Evolutionary conservation across 1,140 invertebrate species (phyloP), one percentile per base, ranked within the genome.

Genomic region (Pomacea maculata): DNA sequence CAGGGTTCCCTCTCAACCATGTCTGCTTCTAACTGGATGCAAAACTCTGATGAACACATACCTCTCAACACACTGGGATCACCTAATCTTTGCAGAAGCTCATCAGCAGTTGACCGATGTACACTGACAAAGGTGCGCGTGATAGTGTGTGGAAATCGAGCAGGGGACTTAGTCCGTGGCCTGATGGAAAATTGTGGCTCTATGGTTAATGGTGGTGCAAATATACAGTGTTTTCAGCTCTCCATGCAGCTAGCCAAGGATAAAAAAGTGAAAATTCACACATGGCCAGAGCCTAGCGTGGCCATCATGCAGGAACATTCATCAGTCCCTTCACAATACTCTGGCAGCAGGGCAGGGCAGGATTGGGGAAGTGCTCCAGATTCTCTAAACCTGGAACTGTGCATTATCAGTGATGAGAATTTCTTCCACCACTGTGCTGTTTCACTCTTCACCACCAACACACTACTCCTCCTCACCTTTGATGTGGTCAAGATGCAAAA

Each of bases 11-110:
- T 61, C 15, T 61, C 57, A 61, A 4, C 57, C 9, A 8, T 61
- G 15, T 14, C 15, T 61, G 1, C 4, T 61, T 61, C 57, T 11
- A 45, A 45, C 34, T 45, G 15, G 64, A n/a, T 65, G 1, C 75
- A 78, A 52, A 67, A 65, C 10, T 63, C 75, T 14, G 77, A 65
- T 29, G 77, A 78, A 67, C 77, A 78, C 77, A 78, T 78, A 52
- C 77, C 67, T 4, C 52, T 70, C 19, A 57, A 9, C 65, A 78
- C 52, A 0, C 21, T 78, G 65, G 21, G 12, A 9, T 21, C 52
- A 14, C 21, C 25, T 17, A 34, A n/a, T 15, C 63, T 19, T 21
- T 8, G 15, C 34, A 34, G 52, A 3, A 17, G 7, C 19, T 6
- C 8, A 3, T 70, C 77, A 8, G 8, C n/a, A 9, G 14, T 9